Conservation (phyloP, 1,140 invertebrate genomes). For the Brachionus sp. region DNA sequence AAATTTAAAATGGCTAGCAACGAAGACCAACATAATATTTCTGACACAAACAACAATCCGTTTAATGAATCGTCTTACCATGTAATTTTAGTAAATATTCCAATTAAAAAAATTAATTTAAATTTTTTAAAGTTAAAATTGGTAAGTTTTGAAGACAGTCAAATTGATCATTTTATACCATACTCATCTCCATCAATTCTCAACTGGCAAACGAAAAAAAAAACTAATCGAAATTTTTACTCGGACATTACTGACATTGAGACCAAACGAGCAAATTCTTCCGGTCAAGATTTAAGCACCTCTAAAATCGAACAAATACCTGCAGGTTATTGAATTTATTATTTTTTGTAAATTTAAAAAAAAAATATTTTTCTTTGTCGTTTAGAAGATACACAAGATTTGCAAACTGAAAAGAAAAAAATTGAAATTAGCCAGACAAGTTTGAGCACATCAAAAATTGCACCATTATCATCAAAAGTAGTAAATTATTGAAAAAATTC, state of each 20-base stretch:
- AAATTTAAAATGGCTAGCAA: slow-evolving; percentile 11
- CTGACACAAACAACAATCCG: neutral
- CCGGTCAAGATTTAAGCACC: neutral
- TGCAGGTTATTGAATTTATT: neutral
- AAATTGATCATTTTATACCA: slow-evolving; percentile 43
- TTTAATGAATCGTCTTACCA: slow-evolving; percentile 40
- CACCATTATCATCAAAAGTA: neutral
- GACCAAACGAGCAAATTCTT: neutral
- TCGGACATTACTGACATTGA: slow-evolving; percentile 1
- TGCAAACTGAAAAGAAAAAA: neutral
- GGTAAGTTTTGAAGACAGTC: slow-evolving; percentile 39
- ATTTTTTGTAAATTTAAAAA: neutral
- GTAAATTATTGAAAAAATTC: neutral
- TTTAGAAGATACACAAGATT: neutral
- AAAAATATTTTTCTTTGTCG: slow-evolving; percentile 3
- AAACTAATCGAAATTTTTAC: neutral
- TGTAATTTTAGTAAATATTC: neutral
- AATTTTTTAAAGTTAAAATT: slow-evolving; percentile 11
- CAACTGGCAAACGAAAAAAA: slow-evolving; percentile 28
- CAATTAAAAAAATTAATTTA: neutral
- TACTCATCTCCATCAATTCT: slow-evolving; percentile 39
- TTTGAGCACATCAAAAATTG: neutral
- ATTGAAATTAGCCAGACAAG: neutral
- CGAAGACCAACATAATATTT: neutral
- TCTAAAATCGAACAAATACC: slow-evolving; percentile 30